Evolutionary conservation across 2,888 invertebrate species (phyloP), one percentile per base, ranked within the genome.

Genomic region (Andrena flavipes): DNA sequence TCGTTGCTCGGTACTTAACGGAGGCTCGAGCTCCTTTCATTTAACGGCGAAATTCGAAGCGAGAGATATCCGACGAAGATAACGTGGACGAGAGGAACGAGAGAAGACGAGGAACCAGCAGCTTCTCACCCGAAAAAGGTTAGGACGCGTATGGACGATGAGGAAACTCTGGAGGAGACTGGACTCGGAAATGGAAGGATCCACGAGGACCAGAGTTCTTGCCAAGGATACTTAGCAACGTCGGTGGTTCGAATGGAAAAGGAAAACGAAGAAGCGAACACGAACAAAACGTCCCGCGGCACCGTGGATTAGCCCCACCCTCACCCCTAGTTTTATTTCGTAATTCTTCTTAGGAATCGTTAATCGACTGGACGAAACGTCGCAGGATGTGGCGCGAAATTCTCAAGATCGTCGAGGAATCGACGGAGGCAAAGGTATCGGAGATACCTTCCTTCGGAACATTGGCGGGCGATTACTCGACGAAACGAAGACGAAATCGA

Each of bases 1-100:
- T 56, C 71, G 68, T 64, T 68, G 63, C 73, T 76, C 76, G 82
- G 82, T 82, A 82, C 82, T 82, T 82, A 82, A 82, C 10, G 20
- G 30, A 51, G 62, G 33, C 48, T 67, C 29, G 30, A 62, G 65
- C 60, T 59, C 48, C 62, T 35, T 35, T 10, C 51, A 60, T 65
- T 56, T 10, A 42, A 13, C 3, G 16, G 33, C 33, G 20, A 51
- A 10, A 16, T 42, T 42, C 42, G 51, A 51, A 51, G 20, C 26
- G 26, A 23, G 56, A 23, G 26, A 23, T 23, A 23, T 23, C 56
- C 10, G 56, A 23, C 20, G 56, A n/a, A 10, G 23, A 26, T 20
- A 20, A 26, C 20, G 54, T 23, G 54, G 8, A 10, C 54, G 54
- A 23, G n/a, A 26, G 56, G 3, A 10, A 26, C 13, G 8, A 13